phyloP scores from a whole-genome alignment of 2,888 invertebrate genomes.

The Germaria angustata region DNA sequence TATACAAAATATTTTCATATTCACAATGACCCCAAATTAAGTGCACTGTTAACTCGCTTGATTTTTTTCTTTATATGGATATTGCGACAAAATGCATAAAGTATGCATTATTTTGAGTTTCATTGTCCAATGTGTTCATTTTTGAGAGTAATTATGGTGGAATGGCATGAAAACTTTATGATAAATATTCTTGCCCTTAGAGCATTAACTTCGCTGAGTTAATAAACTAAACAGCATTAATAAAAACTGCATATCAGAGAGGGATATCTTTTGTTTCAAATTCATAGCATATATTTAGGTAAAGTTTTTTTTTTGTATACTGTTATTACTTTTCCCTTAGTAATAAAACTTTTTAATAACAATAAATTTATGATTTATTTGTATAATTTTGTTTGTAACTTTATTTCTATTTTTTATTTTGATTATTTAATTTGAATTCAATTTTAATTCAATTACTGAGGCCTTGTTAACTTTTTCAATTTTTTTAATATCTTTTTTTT shows the following conservation, averaged over 20 bases:
- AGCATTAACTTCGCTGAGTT: background rate
- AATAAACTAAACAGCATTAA: background rate
- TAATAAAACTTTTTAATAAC: background rate
- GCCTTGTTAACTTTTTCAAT: background rate
- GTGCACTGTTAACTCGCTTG: too few relatives aligned
- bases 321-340: background rate
- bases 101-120: background rate
- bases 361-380: background rate
- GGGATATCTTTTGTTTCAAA: background rate
- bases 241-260: constrained; percentile 1
- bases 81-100: background rate
- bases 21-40: too few relatives aligned
- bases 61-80: too few relatives aligned
- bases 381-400: background rate
- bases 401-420: background rate
- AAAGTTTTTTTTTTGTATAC: background rate
- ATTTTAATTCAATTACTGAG: background rate
- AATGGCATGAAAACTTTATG: background rate
- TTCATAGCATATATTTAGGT: constrained; percentile 12
- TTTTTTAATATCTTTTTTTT: too few relatives aligned
- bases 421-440: background rate
- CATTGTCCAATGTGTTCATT: background rate
- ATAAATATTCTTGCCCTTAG: background rate
- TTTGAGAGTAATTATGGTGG: background rate
- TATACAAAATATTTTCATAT: too few relatives aligned